These are phyloP conservation scores for Trinectes maculatus DNA, from an alignment of 2,113 vertebrate genomes.

Conservation along the genomic window DNA sequence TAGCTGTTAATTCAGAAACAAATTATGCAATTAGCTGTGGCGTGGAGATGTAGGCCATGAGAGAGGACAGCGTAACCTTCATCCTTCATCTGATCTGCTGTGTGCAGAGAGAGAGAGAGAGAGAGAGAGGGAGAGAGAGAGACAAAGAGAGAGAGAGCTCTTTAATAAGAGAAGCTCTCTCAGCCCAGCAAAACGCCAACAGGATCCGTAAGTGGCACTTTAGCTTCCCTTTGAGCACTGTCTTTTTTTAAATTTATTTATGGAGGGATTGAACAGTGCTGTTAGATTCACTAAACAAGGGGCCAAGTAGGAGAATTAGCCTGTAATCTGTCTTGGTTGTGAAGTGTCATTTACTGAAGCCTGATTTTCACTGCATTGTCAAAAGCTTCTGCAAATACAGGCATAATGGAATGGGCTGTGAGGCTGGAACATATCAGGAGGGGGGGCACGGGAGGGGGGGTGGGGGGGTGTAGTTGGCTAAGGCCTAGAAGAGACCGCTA, in stretches of 20 bases:
- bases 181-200: constrained; percentile 61
- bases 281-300: constrained; percentile 51
- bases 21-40: constrained; percentile 86
- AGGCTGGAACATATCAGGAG: constrained; percentile 29
- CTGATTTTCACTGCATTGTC: constrained; percentile 57
- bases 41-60: constrained; percentile 82
- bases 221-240: constrained; percentile 75
- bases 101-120: constrained; percentile 31
- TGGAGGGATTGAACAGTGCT: constrained; percentile 80
- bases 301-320: constrained; percentile 27
- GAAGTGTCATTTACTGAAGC: constrained; percentile 51
- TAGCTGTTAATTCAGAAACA: constrained; percentile 85
- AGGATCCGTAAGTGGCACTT: constrained; percentile 78
- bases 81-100: constrained; percentile 80
- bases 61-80: constrained; percentile 84
- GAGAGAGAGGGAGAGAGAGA: constrained; percentile 17
- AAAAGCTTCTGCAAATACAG: constrained; percentile 58
- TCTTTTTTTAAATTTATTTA: constrained; percentile 78
- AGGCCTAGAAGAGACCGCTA: constrained; percentile 75
- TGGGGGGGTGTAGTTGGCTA: constrained; percentile 34
- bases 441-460: constrained; percentile 36
- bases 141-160: constrained; percentile 40
- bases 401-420: constrained; percentile 58
- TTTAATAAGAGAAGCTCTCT: constrained; percentile 75
- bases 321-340: constrained; percentile 40